Conservation (phyloP, 1,140 invertebrate genomes). For the Coptotermes formosanus region DNA sequence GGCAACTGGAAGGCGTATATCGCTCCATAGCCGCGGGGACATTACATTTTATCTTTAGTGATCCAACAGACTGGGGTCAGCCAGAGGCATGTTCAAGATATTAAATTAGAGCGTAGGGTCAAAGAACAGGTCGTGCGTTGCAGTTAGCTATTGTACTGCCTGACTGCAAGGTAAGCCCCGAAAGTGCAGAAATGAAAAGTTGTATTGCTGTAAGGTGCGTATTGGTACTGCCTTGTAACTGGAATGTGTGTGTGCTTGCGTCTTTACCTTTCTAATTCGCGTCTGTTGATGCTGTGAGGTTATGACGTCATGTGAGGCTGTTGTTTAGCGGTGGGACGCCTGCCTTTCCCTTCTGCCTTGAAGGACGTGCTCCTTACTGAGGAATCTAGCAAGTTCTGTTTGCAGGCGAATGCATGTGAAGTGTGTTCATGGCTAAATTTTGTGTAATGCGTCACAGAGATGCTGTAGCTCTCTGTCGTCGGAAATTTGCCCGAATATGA, state of each 20-base stretch:
- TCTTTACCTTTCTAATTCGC: neutral
- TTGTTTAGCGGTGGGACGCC: neutral
- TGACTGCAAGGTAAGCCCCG: neutral
- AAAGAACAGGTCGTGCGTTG: neutral
- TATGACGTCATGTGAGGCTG: neutral
- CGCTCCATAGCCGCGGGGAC: neutral
- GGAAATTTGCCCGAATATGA: too few species aligned
- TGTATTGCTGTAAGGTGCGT: neutral
- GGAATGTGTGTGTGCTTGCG: too few species aligned
- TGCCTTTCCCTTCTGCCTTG: neutral
- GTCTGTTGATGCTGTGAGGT: neutral
- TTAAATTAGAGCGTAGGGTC: neutral
- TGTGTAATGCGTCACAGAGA: too few species aligned
- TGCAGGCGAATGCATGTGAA: too few species aligned
- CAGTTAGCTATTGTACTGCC: neutral
- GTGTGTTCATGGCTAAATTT: too few species aligned
- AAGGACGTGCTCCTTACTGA: neutral
- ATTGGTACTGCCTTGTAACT: neutral
- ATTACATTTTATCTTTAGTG: neutral
- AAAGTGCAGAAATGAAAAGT: neutral
- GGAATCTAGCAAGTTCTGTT: too few species aligned
- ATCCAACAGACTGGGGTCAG: neutral
- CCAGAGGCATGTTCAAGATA: neutral
- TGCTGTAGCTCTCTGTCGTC: too few species aligned
- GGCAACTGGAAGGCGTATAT: constrained; percentile 6